Evolutionary conservation across 2,113 vertebrate genomes (phyloP).

Genomic region (Stomatorhinus ivindoensis): DNA sequence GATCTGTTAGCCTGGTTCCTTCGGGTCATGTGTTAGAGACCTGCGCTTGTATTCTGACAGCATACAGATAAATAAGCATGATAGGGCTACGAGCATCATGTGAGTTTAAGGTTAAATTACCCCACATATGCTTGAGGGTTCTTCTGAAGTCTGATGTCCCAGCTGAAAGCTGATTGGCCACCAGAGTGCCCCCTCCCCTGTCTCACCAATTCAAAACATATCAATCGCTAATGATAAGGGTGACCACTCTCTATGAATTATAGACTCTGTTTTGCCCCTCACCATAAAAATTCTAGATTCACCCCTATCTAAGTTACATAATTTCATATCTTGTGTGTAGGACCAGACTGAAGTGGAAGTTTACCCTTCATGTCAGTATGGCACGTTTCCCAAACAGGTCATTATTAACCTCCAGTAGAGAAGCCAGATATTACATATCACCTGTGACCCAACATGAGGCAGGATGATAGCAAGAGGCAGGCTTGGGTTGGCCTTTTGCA

Average conservation of each 20-base stretch:
- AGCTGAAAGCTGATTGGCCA: not conserved
- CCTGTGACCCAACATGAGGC: not conserved
- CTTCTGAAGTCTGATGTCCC: not conserved
- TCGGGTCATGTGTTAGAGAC: not conserved
- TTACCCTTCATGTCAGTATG: not conserved
- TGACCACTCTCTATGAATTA: not conserved
- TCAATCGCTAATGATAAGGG: not conserved
- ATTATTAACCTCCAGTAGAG: not conserved
- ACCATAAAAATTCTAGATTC: not conserved
- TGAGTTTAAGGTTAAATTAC: not conserved
- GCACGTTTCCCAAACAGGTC: not conserved
- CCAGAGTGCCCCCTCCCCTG: not conserved
- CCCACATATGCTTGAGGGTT: not conserved
- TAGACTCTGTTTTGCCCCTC: not conserved
- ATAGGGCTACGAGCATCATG: not conserved
- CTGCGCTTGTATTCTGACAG: not conserved
- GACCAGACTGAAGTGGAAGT: not conserved
- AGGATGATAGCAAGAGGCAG: not conserved
- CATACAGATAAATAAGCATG: slow-evolving; percentile 3
- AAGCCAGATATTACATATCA: not conserved
- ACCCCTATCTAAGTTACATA: not conserved
- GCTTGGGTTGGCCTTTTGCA: not conserved
- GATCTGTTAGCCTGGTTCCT: not conserved
- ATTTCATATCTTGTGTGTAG: not conserved
- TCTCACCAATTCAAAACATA: not conserved